These are phyloP conservation scores for Scomber colias DNA, from an alignment of 2,113 vertebrate genomes.

Conservation along the genomic window DNA sequence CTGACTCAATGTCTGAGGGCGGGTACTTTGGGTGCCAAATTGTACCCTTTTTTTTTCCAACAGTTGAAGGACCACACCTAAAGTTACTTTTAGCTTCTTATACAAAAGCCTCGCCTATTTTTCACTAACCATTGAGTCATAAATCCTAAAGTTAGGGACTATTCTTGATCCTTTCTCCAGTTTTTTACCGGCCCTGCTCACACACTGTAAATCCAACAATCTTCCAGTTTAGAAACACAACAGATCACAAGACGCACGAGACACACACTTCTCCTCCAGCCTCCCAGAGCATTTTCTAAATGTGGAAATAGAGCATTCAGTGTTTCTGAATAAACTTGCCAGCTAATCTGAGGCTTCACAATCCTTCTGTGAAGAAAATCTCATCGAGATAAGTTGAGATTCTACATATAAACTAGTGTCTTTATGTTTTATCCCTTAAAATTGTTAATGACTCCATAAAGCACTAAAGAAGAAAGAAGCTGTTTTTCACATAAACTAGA, in stretches of 20 bases:
- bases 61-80: neutral
- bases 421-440: neutral
- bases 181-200: neutral
- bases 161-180: neutral
- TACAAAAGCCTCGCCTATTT: neutral
- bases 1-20: neutral
- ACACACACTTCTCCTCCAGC: neutral
- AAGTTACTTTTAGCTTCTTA: neutral
- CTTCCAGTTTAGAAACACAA: neutral
- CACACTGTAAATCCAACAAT: neutral
- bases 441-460: neutral
- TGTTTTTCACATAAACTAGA: conserved; percentile 16
- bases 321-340: neutral
- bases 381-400: neutral
- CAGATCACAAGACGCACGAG: conserved; percentile 30
- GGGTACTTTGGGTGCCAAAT: neutral
- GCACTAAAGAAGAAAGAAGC: neutral
- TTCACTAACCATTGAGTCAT: neutral
- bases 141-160: neutral
- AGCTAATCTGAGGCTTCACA: conserved; percentile 16
- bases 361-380: neutral
- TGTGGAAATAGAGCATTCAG: neutral
- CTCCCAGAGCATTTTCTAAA: conserved; percentile 17
- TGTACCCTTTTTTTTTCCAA: neutral
- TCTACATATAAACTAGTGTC: too few species aligned